Base-by-base conservation (phyloP, 2,113 vertebrate genomes). In the Oncorhynchus nerka region DNA sequence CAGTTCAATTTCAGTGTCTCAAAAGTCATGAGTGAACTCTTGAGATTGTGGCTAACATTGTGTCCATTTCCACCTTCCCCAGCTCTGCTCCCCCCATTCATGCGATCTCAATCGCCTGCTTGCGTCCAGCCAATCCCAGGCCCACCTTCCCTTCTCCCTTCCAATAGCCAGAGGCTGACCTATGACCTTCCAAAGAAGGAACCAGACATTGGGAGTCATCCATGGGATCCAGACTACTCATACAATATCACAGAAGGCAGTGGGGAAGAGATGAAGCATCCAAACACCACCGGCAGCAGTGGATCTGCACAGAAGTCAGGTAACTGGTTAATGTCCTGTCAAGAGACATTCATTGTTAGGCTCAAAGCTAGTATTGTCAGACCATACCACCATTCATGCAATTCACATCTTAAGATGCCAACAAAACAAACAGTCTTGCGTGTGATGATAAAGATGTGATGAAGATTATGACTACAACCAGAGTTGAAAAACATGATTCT, bases 81-180 rank as follows among this genome's bases (percentile, higher is more conserved):
- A 92, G 91, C 88, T 71, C 88, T 90, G 68, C 86, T 92, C 34
- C 91, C 90, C 11, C 88, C 87, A 15, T 81, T 77, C 68, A 81
- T 85, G 88, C 89, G 39, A 69, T 28, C 78, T 34, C 68, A 5
- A 11, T 57, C 76, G 0, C n/a, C 13, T 34, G 28, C 24, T 8
- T 20, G 65, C 7, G 32, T 6, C 34, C 68, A 77, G 26, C 70
- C 70, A 0, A 4, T 70, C 16, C 3, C 15, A 12, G 73, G 57
- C 51, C 19, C 48, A 30, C 70, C 55, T 32, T 8, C 71, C 39
- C 49, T 68, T 67, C 12, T 49, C 34, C 65, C 48, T 34, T 11
- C 69, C 39, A 62, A 66, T 5, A 68, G n/a, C 24, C 78, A 74
- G 55, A 45, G 9, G 2, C 68, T 75, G 2, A 64, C 15, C 61